Conservation (phyloP, 2,113 vertebrate genomes). For the Vulpes ferrilata region DNA sequence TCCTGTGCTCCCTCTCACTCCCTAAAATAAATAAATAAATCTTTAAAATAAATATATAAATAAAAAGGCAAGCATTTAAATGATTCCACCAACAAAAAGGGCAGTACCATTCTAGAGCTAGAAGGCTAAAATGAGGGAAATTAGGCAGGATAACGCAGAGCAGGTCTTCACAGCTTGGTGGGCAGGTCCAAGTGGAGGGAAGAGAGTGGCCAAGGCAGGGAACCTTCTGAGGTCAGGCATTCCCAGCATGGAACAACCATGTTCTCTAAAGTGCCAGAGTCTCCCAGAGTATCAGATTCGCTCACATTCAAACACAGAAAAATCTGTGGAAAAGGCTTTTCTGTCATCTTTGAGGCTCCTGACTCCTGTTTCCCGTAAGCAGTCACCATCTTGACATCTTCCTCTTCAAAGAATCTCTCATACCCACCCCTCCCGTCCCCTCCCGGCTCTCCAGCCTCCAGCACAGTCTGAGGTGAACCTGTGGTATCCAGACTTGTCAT, state of each 20-base stretch:
- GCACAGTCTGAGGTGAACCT: neutral
- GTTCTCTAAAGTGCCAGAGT: neutral
- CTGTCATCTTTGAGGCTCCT: neutral
- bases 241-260: rapidly evolving
- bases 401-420: neutral
- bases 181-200: rapidly evolving
- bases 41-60: neutral
- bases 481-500: neutral
- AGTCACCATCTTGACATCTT: neutral
- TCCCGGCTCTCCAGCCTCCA: neutral
- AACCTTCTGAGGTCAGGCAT: neutral
- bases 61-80: neutral
- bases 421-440: rapidly evolving
- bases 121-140: too few species aligned
- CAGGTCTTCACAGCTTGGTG: rapidly evolving
- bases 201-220: neutral
- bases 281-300: neutral
- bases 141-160: neutral
- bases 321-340: neutral
- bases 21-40: neutral
- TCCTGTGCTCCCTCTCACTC: neutral
- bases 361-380: neutral
- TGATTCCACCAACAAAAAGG: neutral
- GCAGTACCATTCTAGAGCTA: neutral
- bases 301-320: neutral